A percentile compares a stretch with the other conserved stretches of the same genome.
These are phyloP conservation scores for Cephus sareptanus DNA, from an alignment of 2,888 invertebrate species.

Conservation along the genomic window DNA sequence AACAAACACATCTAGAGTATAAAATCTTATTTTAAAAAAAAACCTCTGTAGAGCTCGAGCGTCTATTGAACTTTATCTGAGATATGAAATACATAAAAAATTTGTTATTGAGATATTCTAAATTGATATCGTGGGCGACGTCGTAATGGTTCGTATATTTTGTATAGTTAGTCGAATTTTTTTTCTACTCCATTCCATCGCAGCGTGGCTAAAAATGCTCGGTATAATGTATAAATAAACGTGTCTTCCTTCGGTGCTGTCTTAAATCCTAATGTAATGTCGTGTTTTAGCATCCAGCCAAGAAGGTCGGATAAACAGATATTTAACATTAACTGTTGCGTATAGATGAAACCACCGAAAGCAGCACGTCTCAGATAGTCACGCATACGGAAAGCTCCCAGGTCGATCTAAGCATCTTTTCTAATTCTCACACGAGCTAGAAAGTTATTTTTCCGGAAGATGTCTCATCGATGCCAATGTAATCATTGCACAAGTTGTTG, in stretches of 20 bases:
- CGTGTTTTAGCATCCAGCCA: constrained; percentile 7
- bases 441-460: neutral
- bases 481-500: neutral
- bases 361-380: neutral
- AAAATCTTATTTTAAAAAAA: neutral
- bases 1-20: neutral
- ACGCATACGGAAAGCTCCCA: neutral
- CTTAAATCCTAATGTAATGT: constrained; percentile 1
- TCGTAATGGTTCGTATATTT: neutral
- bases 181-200: neutral
- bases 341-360: neutral
- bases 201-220: constrained; percentile 1
- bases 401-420: neutral
- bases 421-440: neutral
- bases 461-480: neutral
- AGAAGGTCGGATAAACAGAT: constrained; percentile 10
- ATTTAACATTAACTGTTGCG: neutral
- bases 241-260: constrained; percentile 1
- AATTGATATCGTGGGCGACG: neutral
- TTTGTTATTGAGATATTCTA: neutral
- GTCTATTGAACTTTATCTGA: no score
- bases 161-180: neutral
- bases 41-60: neutral
- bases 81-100: no score
- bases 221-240: constrained; percentile 5